Base-by-base conservation (phyloP, 2,888 invertebrate species). In the Sipha maydis region DNA sequence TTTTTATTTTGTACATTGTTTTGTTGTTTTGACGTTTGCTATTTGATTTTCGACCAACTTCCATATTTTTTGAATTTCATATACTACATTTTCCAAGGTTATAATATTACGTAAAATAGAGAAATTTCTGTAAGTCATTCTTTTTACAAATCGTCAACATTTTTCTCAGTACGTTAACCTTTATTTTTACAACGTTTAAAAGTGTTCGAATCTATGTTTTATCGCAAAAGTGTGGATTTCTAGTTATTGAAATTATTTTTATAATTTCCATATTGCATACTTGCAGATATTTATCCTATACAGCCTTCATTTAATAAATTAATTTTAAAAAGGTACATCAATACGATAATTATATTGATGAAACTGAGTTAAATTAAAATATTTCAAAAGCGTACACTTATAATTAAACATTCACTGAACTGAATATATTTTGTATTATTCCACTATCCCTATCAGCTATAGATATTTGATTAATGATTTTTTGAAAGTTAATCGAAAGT, bases 321-420 rank as follows among this genome's bases (percentile, higher is more conserved):
- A 28, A 76, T 21, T 21, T 76, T 21, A n/a, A 41, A 61, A 76
- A 61, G 28, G 61, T 41, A n/a, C 31, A 8, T 54, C 71, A 54
- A 48, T 34, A 31, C 31, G 25, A 34, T 73, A 83, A 83, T 83
- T 83, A 73, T 31, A 83, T 83, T 83, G 83, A 83, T 83, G 73
- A 34, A 54, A 83, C 71, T 83, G 56, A 14, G 83, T 83, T 83
- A 34, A 78, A 71, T 71, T 71, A 71, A 17, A 14, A 31, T 48
- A 41, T 82, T 80, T 80, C 38, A 67, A 80, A 80, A 80, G 54
- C 28, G 28, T 41, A 80, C n/a, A 19, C 71, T 71, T 25, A 54
- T 83, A 31, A 71, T 71, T 48, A 83, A 71, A 83, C 69, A 31
- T 17, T 48, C 48, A 7, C 31, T n/a, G 17, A 31, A 54, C 71